phyloP scores from a whole-genome alignment of 2,888 invertebrate genomes.

The Nephrotoma flavescens region DNA sequence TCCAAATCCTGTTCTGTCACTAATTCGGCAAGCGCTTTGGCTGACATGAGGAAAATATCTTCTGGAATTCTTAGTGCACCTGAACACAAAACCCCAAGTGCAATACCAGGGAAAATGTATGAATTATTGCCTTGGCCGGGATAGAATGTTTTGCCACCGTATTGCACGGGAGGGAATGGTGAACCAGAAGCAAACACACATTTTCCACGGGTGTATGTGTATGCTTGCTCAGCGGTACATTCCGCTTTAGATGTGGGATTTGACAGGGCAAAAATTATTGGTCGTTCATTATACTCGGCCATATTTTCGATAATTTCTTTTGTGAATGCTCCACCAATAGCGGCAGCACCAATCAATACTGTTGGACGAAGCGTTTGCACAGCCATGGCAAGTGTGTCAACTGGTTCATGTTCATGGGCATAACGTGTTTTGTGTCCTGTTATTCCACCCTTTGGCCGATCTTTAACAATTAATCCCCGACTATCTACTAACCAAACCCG shows the following conservation, averaged over 20 bases:
- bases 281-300: slow-evolving; percentile 67
- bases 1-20: slow-evolving; percentile 69
- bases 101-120: slow-evolving; percentile 94
- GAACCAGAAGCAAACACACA: slow-evolving; percentile 94
- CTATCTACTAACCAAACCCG: slow-evolving; percentile 95
- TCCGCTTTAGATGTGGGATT: slow-evolving; percentile 98
- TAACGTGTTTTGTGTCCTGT: slow-evolving; percentile 68
- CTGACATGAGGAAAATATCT: slow-evolving; percentile 81
- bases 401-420: slow-evolving; percentile 61
- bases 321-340: slow-evolving; percentile 88
- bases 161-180: slow-evolving; percentile 77
- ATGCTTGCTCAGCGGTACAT: slow-evolving; percentile 98
- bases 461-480: slow-evolving; percentile 80
- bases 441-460: slow-evolving; percentile 69
- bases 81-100: slow-evolving; percentile 77
- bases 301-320: slow-evolving; percentile 71
- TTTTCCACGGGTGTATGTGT: slow-evolving; percentile 70
- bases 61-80: slow-evolving; percentile 84
- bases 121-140: slow-evolving; percentile 98
- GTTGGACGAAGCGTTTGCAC: slow-evolving; percentile 71
- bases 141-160: slow-evolving; percentile 61
- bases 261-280: slow-evolving; percentile 94
- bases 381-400: slow-evolving; percentile 66
- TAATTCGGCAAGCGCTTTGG: slow-evolving; percentile 66
- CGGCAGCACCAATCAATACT: slow-evolving; percentile 88